These are phyloP conservation scores for Cremastinae sp. DNA, from an alignment of 2,888 invertebrate genomes.

Conservation along the genomic window DNA sequence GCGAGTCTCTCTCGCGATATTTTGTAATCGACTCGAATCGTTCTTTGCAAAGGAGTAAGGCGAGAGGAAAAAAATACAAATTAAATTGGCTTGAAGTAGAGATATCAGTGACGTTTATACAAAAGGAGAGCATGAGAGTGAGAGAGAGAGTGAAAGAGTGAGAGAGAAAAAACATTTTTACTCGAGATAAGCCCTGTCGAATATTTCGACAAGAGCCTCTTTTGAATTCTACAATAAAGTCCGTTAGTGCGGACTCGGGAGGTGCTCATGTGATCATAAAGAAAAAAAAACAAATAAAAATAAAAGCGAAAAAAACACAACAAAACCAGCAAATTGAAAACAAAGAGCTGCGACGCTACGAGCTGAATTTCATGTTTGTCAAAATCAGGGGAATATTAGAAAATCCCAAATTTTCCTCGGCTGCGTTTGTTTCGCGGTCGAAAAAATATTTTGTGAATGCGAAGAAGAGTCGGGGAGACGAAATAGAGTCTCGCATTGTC, in stretches of 20 bases:
- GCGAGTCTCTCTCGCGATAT: constrained; percentile 37
- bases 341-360: constrained; percentile 6
- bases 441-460: constrained; percentile 1
- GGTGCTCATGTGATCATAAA: constrained; percentile 61
- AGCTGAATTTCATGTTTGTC: constrained; percentile 4
- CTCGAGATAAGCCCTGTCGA: constrained; percentile 27
- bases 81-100: constrained; percentile 17
- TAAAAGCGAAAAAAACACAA: constrained; percentile 33
- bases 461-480: constrained; percentile 1
- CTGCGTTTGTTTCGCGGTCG: constrained; percentile 8
- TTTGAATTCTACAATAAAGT: constrained; percentile 33
- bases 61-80: constrained; percentile 21
- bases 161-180: constrained; percentile 49
- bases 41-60: constrained; percentile 11
- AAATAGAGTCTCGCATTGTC: constrained; percentile 2
- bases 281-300: constrained; percentile 45
- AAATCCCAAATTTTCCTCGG: constrained; percentile 1
- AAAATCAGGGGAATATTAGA: constrained; percentile 2
- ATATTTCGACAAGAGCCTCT: constrained; percentile 41
- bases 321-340: constrained; percentile 29
- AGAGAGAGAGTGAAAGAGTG: constrained; percentile 25
- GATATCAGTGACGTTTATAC: constrained; percentile 41
- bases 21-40: constrained; percentile 47
- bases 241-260: constrained; percentile 51
- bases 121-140: constrained; percentile 15